A percentile compares a stretch with the other conserved stretches of the same genome.
Conservation (phyloP, 2,888 invertebrate genomes). For the Zootermopsis nevadensis region DNA sequence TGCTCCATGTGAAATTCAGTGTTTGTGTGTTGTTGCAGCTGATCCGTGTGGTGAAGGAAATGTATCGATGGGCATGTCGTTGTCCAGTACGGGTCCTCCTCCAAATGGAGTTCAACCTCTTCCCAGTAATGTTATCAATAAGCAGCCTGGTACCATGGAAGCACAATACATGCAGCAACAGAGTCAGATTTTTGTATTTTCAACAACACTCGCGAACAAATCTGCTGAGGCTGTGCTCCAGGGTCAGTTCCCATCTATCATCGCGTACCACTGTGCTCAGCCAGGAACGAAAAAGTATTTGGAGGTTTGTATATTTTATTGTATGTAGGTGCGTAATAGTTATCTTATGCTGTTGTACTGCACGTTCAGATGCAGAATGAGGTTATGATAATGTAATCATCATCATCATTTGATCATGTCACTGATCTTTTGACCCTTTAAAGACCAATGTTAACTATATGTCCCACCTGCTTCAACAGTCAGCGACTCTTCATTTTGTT, state of each 20-base stretch:
- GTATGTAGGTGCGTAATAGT: background rate
- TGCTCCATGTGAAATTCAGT: background rate
- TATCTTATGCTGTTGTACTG: no score
- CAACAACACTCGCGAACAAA: slow-evolving; percentile 92
- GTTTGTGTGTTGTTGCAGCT: slow-evolving; percentile 22
- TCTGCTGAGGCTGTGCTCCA: slow-evolving; percentile 93
- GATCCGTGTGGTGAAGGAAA: slow-evolving; percentile 48
- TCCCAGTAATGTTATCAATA: slow-evolving; percentile 81
- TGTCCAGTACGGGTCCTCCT: slow-evolving; percentile 53
- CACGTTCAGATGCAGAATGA: no score
- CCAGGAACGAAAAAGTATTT: slow-evolving; percentile 95
- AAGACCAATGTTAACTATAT: no score
- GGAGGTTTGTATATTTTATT: slow-evolving; percentile 74
- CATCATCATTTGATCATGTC: no score
- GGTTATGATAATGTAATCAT: no score
- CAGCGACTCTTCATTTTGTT: no score
- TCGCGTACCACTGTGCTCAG: slow-evolving; percentile 95
- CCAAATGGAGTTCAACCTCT: slow-evolving; percentile 73
- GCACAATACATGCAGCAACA: slow-evolving; percentile 94
- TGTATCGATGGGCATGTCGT: slow-evolving; percentile 34
- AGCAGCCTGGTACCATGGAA: slow-evolving; percentile 82
- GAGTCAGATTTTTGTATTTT: slow-evolving; percentile 98
- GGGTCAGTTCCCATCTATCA: slow-evolving; percentile 91
- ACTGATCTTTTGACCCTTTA: no score
- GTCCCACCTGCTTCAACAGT: no score